These are phyloP conservation scores for Chiridota heheva DNA, from an alignment of 35 echinoderm and acorn worm genomes.

Conservation along the genomic window DNA sequence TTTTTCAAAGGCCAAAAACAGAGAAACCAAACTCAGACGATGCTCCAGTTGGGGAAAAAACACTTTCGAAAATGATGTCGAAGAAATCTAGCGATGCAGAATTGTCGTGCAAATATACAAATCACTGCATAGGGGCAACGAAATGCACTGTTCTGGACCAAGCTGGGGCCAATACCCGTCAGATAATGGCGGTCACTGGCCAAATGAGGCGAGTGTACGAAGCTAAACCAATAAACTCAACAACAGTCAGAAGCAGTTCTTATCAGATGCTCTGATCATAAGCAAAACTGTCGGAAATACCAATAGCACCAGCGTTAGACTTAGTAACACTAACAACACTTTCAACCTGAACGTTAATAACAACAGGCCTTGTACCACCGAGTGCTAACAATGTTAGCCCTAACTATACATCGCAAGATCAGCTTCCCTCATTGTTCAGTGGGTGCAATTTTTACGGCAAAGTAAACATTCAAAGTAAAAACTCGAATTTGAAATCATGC, in stretches of 20 bases:
- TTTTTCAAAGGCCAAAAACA: constrained; percentile 15
- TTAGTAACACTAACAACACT: too few relatives aligned
- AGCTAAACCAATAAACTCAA: not conserved
- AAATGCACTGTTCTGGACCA: not conserved
- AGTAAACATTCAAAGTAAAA: too few relatives aligned
- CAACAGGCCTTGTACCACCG: too few relatives aligned
- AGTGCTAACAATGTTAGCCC: too few relatives aligned
- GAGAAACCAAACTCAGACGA: not conserved
- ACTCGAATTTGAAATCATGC: too few relatives aligned
- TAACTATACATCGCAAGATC: too few relatives aligned
- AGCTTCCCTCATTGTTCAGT: too few relatives aligned
- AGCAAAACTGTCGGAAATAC: too few relatives aligned
- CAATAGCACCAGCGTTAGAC: too few relatives aligned
- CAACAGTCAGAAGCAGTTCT: not conserved
- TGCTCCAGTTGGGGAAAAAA: not conserved
- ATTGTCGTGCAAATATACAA: not conserved
- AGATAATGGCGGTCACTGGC: constrained; percentile 15
- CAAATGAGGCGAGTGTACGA: constrained; percentile 27
- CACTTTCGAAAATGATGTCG: not conserved
- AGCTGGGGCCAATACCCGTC: not conserved
- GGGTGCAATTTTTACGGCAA: too few relatives aligned
- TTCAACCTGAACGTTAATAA: too few relatives aligned
- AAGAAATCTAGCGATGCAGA: not conserved
- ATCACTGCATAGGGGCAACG: constrained; percentile 28
- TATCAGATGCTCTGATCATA: too few relatives aligned